Base-by-base conservation (phyloP, 92 coral and sea anemone genomes). In the Desmophyllum pertusum region DNA sequence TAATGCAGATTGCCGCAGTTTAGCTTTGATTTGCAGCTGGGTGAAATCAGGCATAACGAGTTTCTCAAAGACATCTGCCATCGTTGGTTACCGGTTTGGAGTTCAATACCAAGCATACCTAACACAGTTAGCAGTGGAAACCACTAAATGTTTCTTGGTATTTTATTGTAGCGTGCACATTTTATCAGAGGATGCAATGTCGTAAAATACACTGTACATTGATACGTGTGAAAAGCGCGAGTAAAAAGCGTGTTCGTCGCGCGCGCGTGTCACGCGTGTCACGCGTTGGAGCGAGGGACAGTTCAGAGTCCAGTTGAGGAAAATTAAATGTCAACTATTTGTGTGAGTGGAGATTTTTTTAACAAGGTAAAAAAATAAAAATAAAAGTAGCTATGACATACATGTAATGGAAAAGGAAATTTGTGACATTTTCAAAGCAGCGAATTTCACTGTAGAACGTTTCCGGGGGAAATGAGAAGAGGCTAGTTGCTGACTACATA, bases 11-110 rank as follows among this genome's bases (percentile, higher is more conserved):
- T 50, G 18, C 18, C 55, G 0, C 55, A 50, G 55, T 50, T 50
- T 4, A 3, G 18, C 13, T 13, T 50, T 50, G 13, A 21, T 50
- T 35, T 68, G 84, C 84, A 80, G 84, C 84, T 68, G 84, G 51
- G 76, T 68, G 66, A 80, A 80, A 29, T 68, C 39, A 80, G 50
- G 76, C 84, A 38, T 50, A 67, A 67, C 73, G 50, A 33, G 41
- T 48, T 0, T 8, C 11, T 45, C 36, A 6, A 67, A 79, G 39
- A 79, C 83, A 79, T 79, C 83, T 79, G 83, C 83, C 62, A 37
- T 67, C 70, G 59, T 42, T 45, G 15, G 83, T 79, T 68, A 80
- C 84, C 36, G n/a, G 25, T 25, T 59, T 30, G 63, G 38, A 51
- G 37, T 30, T 15, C 55, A 48, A 67, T 50, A 43, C 50, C 33